Conservation (phyloP, 2,797 vertebrate species). For the Percopsis omiscomaycus region DNA sequence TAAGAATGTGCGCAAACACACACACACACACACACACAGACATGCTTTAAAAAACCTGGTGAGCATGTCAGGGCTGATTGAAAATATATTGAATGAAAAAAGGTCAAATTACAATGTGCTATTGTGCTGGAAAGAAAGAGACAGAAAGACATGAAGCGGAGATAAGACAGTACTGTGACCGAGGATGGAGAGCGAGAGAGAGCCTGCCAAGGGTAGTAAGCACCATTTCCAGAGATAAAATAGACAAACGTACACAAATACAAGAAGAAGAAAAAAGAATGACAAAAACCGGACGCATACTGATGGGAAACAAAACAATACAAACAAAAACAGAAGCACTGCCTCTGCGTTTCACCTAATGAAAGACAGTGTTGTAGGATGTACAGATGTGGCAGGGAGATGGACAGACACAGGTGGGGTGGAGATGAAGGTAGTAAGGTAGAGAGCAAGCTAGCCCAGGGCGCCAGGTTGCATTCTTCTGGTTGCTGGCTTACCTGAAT, state of each 20-base stretch:
- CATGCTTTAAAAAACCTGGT: not conserved
- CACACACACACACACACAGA: not conserved
- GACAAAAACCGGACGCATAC: not conserved
- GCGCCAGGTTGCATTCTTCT: constrained; percentile 49
- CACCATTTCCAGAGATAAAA: constrained; percentile 28
- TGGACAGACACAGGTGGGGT: constrained; percentile 33
- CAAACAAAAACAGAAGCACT: constrained; percentile 16
- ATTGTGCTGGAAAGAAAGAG: constrained; percentile 23
- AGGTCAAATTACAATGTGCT: constrained; percentile 9
- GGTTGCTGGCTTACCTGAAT: constrained; percentile 48
- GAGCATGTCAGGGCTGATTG: constrained; percentile 5
- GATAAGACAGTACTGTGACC: not conserved
- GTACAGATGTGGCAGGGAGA: constrained; percentile 40
- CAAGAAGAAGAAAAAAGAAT: not conserved
- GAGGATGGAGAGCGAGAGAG: not conserved
- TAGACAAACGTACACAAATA: not conserved
- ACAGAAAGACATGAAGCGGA: not conserved
- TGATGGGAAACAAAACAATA: constrained; percentile 8
- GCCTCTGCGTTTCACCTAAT: constrained; percentile 21
- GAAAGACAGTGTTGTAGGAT: constrained; percentile 21
- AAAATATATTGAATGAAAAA: constrained; percentile 10
- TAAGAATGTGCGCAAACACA: not conserved
- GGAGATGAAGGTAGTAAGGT: constrained; percentile 40
- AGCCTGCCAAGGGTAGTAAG: constrained; percentile 7
- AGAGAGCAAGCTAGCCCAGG: constrained; percentile 47